Evolutionary conservation across 2,888 invertebrate genomes (phyloP).

Genomic region (Peribatodes rhomboidaria): DNA sequence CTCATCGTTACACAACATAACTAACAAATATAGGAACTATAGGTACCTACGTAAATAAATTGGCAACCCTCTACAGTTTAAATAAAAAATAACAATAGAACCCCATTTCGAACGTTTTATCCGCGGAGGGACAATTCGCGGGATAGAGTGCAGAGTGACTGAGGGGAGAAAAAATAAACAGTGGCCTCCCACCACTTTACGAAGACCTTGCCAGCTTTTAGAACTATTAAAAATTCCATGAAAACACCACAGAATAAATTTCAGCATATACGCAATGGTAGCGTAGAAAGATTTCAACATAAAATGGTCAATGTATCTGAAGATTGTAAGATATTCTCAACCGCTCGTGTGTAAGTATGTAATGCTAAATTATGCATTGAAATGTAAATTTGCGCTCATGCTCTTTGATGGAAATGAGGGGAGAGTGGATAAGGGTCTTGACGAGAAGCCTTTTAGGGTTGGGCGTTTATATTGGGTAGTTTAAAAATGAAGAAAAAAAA

Average conservation of each 20-base stretch:
- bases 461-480: not conserved
- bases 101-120: conserved; percentile 53
- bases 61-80: conserved; percentile 40
- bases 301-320: conserved; percentile 29
- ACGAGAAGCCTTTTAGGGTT: conserved; percentile 26
- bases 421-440: conserved; percentile 28
- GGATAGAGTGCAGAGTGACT: conserved; percentile 76
- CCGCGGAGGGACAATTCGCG: conserved; percentile 77
- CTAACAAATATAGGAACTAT: too few relatives aligned
- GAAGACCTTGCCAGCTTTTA: not conserved
- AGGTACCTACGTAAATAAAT: not conserved
- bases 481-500: not conserved
- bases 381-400: conserved; percentile 72
- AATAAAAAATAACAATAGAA: conserved; percentile 65
- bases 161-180: conserved; percentile 74
- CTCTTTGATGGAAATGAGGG: conserved; percentile 33
- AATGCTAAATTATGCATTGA: conserved; percentile 83
- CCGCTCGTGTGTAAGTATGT: conserved; percentile 62
- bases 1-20: too few relatives aligned
- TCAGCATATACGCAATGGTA: not conserved
- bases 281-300: not conserved
- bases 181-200: conserved; percentile 17
- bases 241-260: not conserved
- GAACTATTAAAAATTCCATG: not conserved
- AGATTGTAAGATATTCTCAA: conserved; percentile 40